Base-by-base conservation (phyloP, 1,140 invertebrate genomes). In the Drosophila mayri region DNA sequence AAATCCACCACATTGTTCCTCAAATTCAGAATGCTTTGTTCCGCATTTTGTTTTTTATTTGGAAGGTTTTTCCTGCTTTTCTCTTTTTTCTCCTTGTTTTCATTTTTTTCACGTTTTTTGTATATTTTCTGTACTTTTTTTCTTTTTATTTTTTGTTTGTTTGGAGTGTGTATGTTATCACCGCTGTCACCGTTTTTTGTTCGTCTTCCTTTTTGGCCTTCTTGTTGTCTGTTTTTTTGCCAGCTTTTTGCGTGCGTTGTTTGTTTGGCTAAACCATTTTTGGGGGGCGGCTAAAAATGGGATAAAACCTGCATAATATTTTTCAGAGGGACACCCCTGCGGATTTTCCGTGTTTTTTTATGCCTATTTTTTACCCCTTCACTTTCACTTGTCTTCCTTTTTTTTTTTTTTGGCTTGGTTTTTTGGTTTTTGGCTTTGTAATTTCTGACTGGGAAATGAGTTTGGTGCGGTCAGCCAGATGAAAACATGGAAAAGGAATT, bases 381-480 rank as follows among this genome's bases (percentile, higher is more conserved):
- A 40, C 40, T 64, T 64, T 64, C 28, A 28, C 16, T 32, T 18
- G 32, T 43, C 9, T 62, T 32, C 1, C n/a, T 0, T 4, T 12
- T 50, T 43, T 8, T 40, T 61, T 18, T 43, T 8, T 40, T 61
- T 18, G 58, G 38, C 30, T 37, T 37, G 12, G 20, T 11, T 55
- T 52, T 54, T 54, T 11, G 35, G 52, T n/a, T 55, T 55, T 55
- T 43, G 35, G 18, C 22, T 20, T n/a, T 65, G 73, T 76, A 72
- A 84, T 86, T 85, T 64, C 68, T 76, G 83, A 86, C 83, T 79
- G 68, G 60, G 70, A 86, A 82, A 87, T 79, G 83, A 87, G 83
- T 81, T 87, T 62, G 62, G 64, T 79, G 83, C 66, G 83, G 83
- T 87, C 79, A 82, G 84, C 75, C 83, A 71, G 65, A 75, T 41